phyloP scores from a whole-genome alignment of 2,888 invertebrate genomes.

The Conomelus anceps region DNA sequence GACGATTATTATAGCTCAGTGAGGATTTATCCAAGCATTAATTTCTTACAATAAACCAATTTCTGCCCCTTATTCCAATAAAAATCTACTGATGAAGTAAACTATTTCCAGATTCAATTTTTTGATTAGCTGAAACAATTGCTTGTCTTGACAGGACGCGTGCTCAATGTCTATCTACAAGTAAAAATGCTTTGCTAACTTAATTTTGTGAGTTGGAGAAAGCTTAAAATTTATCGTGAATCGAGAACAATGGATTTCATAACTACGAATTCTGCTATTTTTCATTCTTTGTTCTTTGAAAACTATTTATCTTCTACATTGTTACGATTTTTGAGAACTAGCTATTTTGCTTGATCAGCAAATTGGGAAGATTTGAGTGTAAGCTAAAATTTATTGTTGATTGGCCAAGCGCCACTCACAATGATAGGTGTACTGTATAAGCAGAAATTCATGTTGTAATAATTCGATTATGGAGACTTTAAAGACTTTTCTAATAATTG shows the following conservation, averaged over 20 bases:
- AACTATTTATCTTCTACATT: not conserved
- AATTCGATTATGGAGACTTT: not conserved
- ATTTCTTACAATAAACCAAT: too few species aligned
- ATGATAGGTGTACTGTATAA: not conserved
- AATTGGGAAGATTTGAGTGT: not conserved
- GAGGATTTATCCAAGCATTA: too few species aligned
- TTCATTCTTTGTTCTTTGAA: not conserved
- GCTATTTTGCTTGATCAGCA: not conserved
- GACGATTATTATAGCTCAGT: too few species aligned
- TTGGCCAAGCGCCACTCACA: not conserved
- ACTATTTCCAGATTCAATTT: too few species aligned
- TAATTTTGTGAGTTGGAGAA: not conserved
- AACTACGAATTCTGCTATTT: not conserved
- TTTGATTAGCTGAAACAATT: too few species aligned
- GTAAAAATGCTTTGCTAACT: not conserved
- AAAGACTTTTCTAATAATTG: not conserved
- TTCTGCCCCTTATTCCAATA: too few species aligned
- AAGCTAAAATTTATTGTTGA: not conserved
- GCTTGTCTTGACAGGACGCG: not conserved
- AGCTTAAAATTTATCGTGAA: not conserved
- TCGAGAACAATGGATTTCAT: not conserved
- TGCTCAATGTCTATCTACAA: not conserved
- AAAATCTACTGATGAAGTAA: not conserved
- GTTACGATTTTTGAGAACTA: not conserved
- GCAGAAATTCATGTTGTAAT: not conserved